These are phyloP conservation scores for Caenorhabditis zanzibari DNA, from an alignment of 2,888 invertebrate species.

Conservation along the genomic window DNA sequence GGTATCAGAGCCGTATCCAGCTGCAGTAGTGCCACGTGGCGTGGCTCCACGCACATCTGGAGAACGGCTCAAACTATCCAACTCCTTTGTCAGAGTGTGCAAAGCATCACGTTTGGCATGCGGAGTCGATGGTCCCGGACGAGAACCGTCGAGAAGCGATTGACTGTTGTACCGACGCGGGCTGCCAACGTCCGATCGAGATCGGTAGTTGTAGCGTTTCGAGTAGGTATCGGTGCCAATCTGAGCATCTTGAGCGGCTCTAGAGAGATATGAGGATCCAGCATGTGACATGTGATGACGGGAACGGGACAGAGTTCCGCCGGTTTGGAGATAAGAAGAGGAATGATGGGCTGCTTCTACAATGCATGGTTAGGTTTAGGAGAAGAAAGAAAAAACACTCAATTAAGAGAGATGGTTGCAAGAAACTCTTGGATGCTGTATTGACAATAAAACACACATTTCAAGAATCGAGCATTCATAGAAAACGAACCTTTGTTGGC, in stretches of 20 bases:
- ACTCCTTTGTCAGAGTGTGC: slow-evolving; percentile 82
- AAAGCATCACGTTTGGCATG: slow-evolving; percentile 82
- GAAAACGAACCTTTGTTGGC: slow-evolving; percentile 77
- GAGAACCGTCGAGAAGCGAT: slow-evolving; percentile 82
- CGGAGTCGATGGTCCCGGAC: slow-evolving; percentile 83
- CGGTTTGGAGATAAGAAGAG: slow-evolving; percentile 61
- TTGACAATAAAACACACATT: slow-evolving; percentile 16
- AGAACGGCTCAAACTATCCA: slow-evolving; percentile 82
- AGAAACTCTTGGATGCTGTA: slow-evolving; percentile 42
- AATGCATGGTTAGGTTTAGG: slow-evolving; percentile 47
- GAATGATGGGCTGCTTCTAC: slow-evolving; percentile 64
- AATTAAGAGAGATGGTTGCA: slow-evolving; percentile 25
- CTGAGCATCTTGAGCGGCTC: slow-evolving; percentile 74
- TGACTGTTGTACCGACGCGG: slow-evolving; percentile 82
- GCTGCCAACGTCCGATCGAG: slow-evolving; percentile 81
- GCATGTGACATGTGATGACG: slow-evolving; percentile 75
- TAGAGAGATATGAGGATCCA: slow-evolving; percentile 79
- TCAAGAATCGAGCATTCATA: slow-evolving; percentile 27
- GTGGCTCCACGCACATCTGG: slow-evolving; percentile 71
- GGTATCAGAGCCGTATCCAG: slow-evolving; percentile 80
- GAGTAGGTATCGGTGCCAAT: slow-evolving; percentile 77
- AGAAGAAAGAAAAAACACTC: slow-evolving; percentile 11
- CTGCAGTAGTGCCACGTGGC: slow-evolving; percentile 59
- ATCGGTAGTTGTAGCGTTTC: slow-evolving; percentile 83
- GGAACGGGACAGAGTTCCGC: slow-evolving; percentile 64